Evolutionary conservation across 2,888 invertebrate species (phyloP).

Genomic region (Notodonta dromedarius): DNA sequence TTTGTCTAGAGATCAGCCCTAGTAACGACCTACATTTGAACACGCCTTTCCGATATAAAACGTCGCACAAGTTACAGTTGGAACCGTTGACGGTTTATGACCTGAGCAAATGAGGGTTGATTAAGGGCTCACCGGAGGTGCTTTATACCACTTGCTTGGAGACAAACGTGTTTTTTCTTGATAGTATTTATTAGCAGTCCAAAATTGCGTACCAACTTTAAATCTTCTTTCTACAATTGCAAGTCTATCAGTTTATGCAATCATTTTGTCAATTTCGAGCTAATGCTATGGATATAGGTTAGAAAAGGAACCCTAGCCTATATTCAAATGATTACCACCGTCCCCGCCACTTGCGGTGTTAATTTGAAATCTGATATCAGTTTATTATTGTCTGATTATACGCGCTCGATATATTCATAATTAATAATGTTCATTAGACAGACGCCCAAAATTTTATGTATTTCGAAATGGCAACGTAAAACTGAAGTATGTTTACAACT

Average conservation of each 20-base stretch:
- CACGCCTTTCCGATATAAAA: slow-evolving; percentile 48
- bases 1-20: not conserved
- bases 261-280: too few species aligned
- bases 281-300: too few species aligned
- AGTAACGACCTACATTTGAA: slow-evolving; percentile 46
- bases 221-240: too few species aligned
- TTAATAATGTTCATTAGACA: not conserved
- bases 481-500: slow-evolving; percentile 28
- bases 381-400: too few species aligned
- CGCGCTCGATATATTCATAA: not conserved
- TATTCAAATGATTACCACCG: too few species aligned
- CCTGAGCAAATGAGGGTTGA: slow-evolving; percentile 18
- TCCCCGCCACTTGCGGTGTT: too few species aligned
- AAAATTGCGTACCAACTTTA: too few species aligned
- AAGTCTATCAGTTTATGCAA: too few species aligned
- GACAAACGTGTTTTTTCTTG: too few species aligned
- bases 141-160: not conserved
- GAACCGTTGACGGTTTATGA: slow-evolving; percentile 21
- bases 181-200: too few species aligned
- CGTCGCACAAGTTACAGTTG: slow-evolving; percentile 30
- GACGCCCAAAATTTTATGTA: not conserved
- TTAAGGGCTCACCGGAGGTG: not conserved
- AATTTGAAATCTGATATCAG: too few species aligned
- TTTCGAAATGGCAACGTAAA: slow-evolving; percentile 12
- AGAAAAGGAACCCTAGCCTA: too few species aligned